phyloP scores from a whole-genome alignment of 2,888 invertebrate species.

The Harmothoe impar region DNA sequence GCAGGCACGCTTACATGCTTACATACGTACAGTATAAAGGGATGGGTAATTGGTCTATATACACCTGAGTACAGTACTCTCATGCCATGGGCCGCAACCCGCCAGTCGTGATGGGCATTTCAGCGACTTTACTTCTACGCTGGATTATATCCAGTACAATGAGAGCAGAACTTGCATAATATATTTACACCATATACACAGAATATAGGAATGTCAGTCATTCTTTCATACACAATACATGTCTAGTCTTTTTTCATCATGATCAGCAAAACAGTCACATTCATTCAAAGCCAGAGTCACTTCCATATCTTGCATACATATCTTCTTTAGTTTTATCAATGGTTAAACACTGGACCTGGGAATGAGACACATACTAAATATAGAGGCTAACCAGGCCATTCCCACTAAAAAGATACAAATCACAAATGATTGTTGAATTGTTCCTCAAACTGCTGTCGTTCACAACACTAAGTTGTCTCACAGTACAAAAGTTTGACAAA shows the following conservation, averaged over 20 bases:
- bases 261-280: not conserved
- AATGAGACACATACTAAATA: conserved; percentile 13
- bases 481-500: not conserved
- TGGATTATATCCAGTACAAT: conserved; percentile 49
- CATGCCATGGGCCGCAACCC: conserved; percentile 4
- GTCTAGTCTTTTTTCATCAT: not conserved
- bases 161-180: conserved; percentile 52
- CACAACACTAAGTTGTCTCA: not conserved
- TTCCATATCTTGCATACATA: not conserved
- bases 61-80: conserved; percentile 44
- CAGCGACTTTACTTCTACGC: conserved; percentile 10
- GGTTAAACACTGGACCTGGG: not conserved
- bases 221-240: not conserved
- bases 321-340: not conserved
- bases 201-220: conserved; percentile 42
- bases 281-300: not conserved
- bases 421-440: not conserved
- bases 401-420: not conserved
- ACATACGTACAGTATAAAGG: conserved; percentile 50
- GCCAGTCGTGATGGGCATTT: not conserved
- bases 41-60: conserved; percentile 37
- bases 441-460: not conserved
- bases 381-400: not conserved
- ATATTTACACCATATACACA: conserved; percentile 51
- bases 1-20: conserved; percentile 55